Evolutionary conservation across 1,140 invertebrate genomes (phyloP).

Genomic region (Fopius arisanus): DNA sequence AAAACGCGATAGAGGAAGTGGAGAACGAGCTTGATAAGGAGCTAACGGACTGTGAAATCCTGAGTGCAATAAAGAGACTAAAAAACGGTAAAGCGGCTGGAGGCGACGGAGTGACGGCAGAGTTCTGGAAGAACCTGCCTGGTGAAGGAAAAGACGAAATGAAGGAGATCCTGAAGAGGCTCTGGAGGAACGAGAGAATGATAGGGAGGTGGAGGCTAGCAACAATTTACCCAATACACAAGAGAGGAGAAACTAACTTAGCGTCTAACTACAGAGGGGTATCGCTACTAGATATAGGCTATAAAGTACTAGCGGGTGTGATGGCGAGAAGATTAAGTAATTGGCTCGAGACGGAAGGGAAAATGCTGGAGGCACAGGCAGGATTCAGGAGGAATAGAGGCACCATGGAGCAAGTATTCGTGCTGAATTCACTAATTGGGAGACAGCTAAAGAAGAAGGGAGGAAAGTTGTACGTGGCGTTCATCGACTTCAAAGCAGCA

Average conservation of each 20-base stretch:
- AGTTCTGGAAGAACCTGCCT: constrained; percentile 38
- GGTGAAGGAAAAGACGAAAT: constrained; percentile 8
- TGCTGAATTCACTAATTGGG: constrained; percentile 5
- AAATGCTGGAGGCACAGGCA: not conserved
- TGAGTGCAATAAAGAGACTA: constrained; percentile 38
- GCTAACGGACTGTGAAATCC: constrained; percentile 30
- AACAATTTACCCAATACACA: constrained; percentile 27
- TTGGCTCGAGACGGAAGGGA: not conserved
- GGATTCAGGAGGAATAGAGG: constrained; percentile 20
- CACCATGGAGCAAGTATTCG: too few relatives aligned
- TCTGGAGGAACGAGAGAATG: not conserved
- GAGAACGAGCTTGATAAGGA: not conserved
- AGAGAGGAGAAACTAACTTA: constrained; percentile 20
- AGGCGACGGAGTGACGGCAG: constrained; percentile 40
- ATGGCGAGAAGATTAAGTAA: constrained; percentile 30
- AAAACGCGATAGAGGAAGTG: not conserved
- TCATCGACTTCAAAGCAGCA: constrained; percentile 18
- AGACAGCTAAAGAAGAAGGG: not conserved
- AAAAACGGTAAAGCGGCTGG: constrained; percentile 46
- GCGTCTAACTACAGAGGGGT: constrained; percentile 33
- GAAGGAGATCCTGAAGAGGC: not conserved
- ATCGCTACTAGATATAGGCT: constrained; percentile 25
- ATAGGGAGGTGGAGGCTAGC: not conserved
- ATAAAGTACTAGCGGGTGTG: constrained; percentile 31
- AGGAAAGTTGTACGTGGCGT: not conserved